These are phyloP conservation scores for Tetramorium alpestre DNA, from an alignment of 1,140 invertebrate species.

Conservation along the genomic window DNA sequence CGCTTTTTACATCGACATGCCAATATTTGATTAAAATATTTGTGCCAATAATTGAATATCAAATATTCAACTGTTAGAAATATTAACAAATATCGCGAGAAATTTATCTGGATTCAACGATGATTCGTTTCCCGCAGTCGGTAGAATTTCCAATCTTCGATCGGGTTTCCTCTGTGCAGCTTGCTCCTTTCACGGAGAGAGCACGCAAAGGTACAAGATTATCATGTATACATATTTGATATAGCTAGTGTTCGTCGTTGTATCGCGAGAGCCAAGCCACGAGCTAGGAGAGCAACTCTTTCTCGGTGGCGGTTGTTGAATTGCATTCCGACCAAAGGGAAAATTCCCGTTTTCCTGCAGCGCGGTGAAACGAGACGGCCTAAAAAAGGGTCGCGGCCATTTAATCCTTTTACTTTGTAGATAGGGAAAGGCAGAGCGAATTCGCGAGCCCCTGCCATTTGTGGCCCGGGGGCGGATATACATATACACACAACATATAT, in stretches of 20 bases:
- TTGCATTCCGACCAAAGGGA: conserved; percentile 75
- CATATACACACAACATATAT: conserved; percentile 35
- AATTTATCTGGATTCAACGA: neutral
- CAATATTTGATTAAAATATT: neutral
- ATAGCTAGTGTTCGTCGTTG: conserved; percentile 69
- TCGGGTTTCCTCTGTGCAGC: conserved; percentile 54
- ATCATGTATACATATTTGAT: conserved; percentile 70
- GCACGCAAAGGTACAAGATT: conserved; percentile 68
- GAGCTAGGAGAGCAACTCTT: conserved; percentile 21
- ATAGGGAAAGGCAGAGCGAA: conserved; percentile 49
- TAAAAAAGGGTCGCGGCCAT: conserved; percentile 36
- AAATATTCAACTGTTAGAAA: neutral
- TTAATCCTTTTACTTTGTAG: conserved; percentile 56
- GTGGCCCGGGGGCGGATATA: conserved; percentile 22
- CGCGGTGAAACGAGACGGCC: conserved; percentile 63
- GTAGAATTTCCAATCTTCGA: conserved; percentile 40
- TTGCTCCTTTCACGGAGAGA: conserved; percentile 62
- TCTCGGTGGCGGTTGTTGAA: conserved; percentile 62
- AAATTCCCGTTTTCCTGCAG: conserved; percentile 65
- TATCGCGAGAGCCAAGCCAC: conserved; percentile 37
- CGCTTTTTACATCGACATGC: neutral
- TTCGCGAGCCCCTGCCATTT: conserved; percentile 32
- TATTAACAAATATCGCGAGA: neutral
- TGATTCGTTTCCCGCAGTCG: neutral
- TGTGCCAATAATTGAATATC: neutral